These are phyloP conservation scores for Palaemon carinicauda DNA, from an alignment of 1,140 invertebrate genomes.

Conservation along the genomic window DNA sequence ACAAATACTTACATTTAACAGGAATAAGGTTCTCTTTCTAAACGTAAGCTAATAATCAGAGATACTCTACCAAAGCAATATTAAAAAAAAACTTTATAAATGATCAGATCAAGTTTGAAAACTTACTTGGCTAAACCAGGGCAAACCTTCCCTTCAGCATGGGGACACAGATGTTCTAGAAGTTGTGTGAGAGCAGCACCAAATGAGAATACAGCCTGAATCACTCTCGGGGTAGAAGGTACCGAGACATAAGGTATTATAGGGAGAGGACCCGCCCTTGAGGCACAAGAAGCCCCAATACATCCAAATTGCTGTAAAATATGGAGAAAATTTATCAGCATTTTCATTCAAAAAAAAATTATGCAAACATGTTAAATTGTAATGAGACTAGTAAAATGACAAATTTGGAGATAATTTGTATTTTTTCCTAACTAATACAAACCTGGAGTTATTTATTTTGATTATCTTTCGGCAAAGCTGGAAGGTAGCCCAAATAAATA, in stretches of 20 bases:
- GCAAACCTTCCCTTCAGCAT: conserved; percentile 61
- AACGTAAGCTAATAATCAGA: no score
- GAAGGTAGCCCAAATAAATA: no score
- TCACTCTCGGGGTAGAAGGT: conserved; percentile 64
- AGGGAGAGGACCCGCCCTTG: not conserved
- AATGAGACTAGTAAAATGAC: no score
- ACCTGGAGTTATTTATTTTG: no score
- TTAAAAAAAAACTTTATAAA: not conserved
- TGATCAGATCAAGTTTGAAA: conserved; percentile 19
- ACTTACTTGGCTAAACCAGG: conserved; percentile 59
- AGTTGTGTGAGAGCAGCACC: conserved; percentile 62
- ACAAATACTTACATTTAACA: no score
- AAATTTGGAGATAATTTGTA: no score
- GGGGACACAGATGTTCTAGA: conserved; percentile 61
- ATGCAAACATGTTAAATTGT: no score
- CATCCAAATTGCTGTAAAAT: conserved; percentile 51
- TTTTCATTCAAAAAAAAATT: no score
- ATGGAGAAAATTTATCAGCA: not conserved
- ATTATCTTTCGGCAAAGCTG: no score
- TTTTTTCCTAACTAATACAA: no score
- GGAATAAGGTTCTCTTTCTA: no score
- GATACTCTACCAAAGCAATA: no score
- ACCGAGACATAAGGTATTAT: conserved; percentile 63
- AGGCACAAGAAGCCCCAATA: conserved; percentile 46
- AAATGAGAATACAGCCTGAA: conserved; percentile 63